Base-by-base conservation (phyloP, 2,113 vertebrate species). In the Catagonus wagneri region DNA sequence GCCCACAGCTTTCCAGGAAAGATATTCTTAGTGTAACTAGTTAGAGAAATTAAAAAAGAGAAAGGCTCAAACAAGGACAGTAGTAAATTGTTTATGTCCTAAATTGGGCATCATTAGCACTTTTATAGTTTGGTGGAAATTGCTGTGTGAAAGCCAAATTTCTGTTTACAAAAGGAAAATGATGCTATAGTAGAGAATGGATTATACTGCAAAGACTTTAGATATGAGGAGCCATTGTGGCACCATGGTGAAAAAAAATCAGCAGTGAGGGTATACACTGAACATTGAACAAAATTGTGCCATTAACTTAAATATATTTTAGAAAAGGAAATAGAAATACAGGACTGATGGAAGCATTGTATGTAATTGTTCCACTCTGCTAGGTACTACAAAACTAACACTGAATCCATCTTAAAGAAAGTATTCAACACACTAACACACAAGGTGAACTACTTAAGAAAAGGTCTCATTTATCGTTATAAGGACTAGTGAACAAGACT, bases 161-260 rank as follows among this genome's bases (percentile, higher is more conserved):
- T 97, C 65, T 84, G 29, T 93, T 97, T 92, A 89, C 92, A 92
- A 87, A 93, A 83, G 60, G 52, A 79, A 97, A 90, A 85, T 63
- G 20, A 84, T 72, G 71, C 61, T 39, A 34, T 54, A 83, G 69
- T 79, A 54, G 44, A 90, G 58, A 93, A 71, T 58, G 56, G 29
- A 79, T 56, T 85, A 10, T 72, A 19, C 50, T 72, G 25, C 3
- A 14, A 68, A 84, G 65, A 94, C 69, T 71, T 61, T 54, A 95
- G 61, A 66, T 32, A 76, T 7, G 52, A 61, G 20, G 29, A 86
- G 14, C 29, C 68, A 27, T 74, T 75, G 12, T 75, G 27, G 34
- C 39, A 68, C 23, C 32, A 34, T 58, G 16, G 36, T 66, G 56
- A 16, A 66, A 90, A 94, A 94, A 66, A 63, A 8, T 39, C 17